Conservation (phyloP, 2,797 vertebrate genomes). For the Telmatherina bonti region DNA sequence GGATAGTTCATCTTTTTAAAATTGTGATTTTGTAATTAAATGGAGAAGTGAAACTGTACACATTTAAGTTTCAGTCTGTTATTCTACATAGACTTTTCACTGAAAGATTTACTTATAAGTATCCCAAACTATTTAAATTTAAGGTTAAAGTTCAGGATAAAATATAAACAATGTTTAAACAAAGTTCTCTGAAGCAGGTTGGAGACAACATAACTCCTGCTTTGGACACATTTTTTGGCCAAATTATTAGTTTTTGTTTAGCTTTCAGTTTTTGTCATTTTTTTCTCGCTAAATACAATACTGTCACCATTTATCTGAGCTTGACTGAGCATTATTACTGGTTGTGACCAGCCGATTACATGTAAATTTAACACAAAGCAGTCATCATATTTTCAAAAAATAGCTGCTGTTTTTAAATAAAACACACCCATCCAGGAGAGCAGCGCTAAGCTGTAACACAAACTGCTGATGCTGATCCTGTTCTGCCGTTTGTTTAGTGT, state of each 20-base stretch:
- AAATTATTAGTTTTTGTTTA: neutral
- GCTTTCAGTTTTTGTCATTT: neutral
- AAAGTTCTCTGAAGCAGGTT: neutral
- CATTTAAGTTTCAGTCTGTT: neutral
- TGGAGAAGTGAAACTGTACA: conserved; percentile 36
- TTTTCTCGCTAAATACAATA: neutral
- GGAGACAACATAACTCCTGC: neutral
- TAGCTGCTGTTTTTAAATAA: neutral
- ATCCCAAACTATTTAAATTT: conserved; percentile 1
- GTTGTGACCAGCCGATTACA: neutral
- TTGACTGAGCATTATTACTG: neutral
- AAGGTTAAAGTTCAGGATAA: neutral
- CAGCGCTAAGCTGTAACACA: conserved; percentile 4
- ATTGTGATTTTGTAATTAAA: conserved; percentile 77
- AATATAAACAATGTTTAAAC: neutral
- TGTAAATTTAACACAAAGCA: neutral
- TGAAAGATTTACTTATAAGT: neutral
- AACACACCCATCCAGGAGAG: neutral
- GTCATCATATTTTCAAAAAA: neutral
- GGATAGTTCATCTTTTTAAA: conserved; percentile 47
- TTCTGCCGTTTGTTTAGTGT: neutral
- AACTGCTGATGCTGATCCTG: neutral
- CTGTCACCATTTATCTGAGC: neutral
- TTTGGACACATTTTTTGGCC: neutral
- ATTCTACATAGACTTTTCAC: conserved; percentile 3